Conservation (phyloP, 2,113 vertebrate genomes). For the Ellobius talpinus region DNA sequence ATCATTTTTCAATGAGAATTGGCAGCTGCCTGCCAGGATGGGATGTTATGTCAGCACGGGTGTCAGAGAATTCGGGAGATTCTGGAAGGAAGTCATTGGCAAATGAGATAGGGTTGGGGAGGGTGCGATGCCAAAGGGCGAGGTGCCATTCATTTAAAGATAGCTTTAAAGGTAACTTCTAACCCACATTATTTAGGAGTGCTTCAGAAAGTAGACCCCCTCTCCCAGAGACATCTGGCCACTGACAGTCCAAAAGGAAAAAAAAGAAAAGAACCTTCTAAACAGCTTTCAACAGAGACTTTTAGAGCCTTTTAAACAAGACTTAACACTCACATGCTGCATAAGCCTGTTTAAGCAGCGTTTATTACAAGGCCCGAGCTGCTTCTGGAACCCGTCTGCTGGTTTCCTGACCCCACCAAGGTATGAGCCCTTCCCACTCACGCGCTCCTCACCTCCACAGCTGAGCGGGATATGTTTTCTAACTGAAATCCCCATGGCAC, state of each 20-base stretch:
- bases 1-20: conserved; percentile 74
- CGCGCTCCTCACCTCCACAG: background rate
- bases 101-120: background rate
- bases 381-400: background rate
- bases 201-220: conserved; percentile 62
- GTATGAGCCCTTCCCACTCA: background rate
- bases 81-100: conserved; percentile 72
- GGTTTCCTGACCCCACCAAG: background rate
- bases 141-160: conserved; percentile 63
- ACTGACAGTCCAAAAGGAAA: conserved; percentile 39
- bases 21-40: conserved; percentile 58
- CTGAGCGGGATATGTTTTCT: background rate
- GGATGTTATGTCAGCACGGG: conserved; percentile 65
- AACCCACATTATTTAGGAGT: conserved; percentile 70
- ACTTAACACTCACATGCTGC: conserved; percentile 54
- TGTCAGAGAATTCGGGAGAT: conserved; percentile 50
- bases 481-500: background rate
- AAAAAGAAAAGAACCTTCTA: conserved; percentile 66
- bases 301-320: conserved; percentile 75
- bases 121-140: conserved; percentile 7
- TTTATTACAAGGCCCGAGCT: conserved; percentile 44
- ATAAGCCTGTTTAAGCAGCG: conserved; percentile 70
- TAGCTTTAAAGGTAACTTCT: conserved; percentile 70
- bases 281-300: conserved; percentile 66
- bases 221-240: conserved; percentile 67